These are phyloP conservation scores for Dasypus novemcinctus DNA, from an alignment of 2,113 vertebrate species.

Conservation along the genomic window DNA sequence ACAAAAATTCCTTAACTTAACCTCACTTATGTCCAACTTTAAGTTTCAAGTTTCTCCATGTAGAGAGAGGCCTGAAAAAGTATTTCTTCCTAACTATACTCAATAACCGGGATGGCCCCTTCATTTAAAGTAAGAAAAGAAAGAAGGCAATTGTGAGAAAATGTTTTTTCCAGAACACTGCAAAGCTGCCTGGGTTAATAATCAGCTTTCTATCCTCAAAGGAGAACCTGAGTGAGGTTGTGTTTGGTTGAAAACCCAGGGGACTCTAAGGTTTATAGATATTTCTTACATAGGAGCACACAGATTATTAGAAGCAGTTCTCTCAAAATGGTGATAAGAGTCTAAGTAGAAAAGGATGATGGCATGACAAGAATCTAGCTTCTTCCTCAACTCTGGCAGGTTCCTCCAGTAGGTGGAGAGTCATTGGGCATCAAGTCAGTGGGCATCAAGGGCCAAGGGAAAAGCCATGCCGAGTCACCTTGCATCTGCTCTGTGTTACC, in stretches of 20 bases:
- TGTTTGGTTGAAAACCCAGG: background rate
- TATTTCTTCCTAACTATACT: background rate
- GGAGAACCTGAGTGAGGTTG: background rate
- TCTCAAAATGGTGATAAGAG: background rate
- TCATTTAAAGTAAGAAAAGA: background rate
- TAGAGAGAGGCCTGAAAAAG: background rate
- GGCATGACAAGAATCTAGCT: background rate
- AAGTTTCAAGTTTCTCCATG: background rate
- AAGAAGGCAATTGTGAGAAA: background rate
- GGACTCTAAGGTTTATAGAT: background rate
- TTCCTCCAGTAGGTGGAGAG: background rate
- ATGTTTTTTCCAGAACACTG: background rate
- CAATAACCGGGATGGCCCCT: background rate
- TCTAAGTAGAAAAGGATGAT: background rate
- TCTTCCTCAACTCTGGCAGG: background rate
- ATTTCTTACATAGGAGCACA: background rate
- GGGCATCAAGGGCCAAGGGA: background rate
- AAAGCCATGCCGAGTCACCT: background rate
- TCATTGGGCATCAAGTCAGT: background rate
- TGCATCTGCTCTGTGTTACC: background rate
- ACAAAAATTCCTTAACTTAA: background rate
- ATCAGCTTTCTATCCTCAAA: background rate
- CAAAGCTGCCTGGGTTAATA: background rate
- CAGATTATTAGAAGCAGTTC: rapidly evolving
- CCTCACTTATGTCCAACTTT: background rate